These are phyloP conservation scores for Cirrhinus mrigala DNA, from an alignment of 2,797 vertebrate species.

Conservation along the genomic window DNA sequence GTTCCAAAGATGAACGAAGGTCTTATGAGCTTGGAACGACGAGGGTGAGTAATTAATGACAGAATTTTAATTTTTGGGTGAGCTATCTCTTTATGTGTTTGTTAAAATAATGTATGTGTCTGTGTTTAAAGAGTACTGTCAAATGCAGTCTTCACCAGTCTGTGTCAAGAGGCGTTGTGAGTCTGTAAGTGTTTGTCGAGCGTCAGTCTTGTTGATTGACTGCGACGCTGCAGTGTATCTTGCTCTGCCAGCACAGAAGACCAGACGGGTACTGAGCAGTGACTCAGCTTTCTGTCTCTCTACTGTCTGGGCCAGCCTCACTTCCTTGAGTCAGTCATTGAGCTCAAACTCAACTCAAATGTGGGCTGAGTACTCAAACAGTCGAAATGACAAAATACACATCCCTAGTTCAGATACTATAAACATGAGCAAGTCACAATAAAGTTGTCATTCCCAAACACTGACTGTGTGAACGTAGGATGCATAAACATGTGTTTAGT, in stretches of 20 bases:
- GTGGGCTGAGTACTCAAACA: not conserved
- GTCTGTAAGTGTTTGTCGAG: slow-evolving; percentile 32
- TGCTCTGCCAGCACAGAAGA: not conserved
- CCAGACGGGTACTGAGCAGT: slow-evolving; percentile 15
- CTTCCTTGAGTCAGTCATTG: not conserved
- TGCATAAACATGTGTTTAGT: not conserved
- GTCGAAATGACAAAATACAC: not conserved
- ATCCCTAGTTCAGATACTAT: not conserved
- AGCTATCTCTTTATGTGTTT: no score
- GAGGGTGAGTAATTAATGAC: no score
- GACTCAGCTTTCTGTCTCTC: slow-evolving; percentile 33
- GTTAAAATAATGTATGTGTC: not conserved
- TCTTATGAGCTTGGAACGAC: no score
- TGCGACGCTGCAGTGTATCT: not conserved
- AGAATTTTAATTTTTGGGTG: no score
- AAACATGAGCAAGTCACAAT: not conserved
- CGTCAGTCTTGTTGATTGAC: slow-evolving; percentile 35
- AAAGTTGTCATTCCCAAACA: not conserved
- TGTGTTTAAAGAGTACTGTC: slow-evolving; percentile 6
- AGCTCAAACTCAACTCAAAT: slow-evolving; percentile 2
- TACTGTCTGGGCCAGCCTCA: not conserved
- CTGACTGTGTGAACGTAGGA: not conserved
- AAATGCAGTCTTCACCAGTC: not conserved
- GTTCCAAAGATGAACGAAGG: no score
- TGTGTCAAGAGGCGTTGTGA: not conserved